Base-by-base conservation (phyloP, 2,113 vertebrate species). In the Telmatochromis sp. region DNA sequence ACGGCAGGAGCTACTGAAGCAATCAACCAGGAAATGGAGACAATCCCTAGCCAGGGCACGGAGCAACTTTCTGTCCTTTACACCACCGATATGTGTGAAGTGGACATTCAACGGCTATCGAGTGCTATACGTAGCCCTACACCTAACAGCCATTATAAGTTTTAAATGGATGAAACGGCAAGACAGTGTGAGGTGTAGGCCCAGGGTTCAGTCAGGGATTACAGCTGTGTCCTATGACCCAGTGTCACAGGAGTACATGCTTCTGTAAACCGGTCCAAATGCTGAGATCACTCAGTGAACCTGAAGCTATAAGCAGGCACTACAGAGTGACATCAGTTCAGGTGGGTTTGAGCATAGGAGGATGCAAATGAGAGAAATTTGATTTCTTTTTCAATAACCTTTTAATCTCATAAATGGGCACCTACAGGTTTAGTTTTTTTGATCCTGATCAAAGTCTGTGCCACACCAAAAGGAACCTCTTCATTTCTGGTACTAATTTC, bases 11-110 rank as follows among this genome's bases (percentile, higher is more conserved):
- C 92, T 35, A 83, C 84, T 84, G 91, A 89, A 95, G 94, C 94
- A 92, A 80, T 97, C 96, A 95, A 92, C 93, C 95, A 94, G 92
- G 95, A 96, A 97, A 97, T 97, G 95, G 94, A 96, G 94, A 93
- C 93, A 92, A 94, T 96, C 91, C 92, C 91, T 82, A 90, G 89
- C 92, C 87, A 82, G 89, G 89, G 80, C 86, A 31, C 80, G 71
- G n/a, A 84, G 89, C 87, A 84, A 86, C 91, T 80, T 90, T 92
- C 51, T 89, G 88, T 92, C 89, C 90, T 94, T 93, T 93, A 79
- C 92, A 86, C 88, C 40, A 40, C 75, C 54, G 40, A 58, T 88
- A 93, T 63, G 95, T 95, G 94, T 95, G 95, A 95, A 94, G 94
- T 92, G 93, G 93, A 94, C 89, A 79, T 85, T 89, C 85, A 71